phyloP scores from a whole-genome alignment of 2,797 vertebrate species.

The Acipenser oxyrinchus region DNA sequence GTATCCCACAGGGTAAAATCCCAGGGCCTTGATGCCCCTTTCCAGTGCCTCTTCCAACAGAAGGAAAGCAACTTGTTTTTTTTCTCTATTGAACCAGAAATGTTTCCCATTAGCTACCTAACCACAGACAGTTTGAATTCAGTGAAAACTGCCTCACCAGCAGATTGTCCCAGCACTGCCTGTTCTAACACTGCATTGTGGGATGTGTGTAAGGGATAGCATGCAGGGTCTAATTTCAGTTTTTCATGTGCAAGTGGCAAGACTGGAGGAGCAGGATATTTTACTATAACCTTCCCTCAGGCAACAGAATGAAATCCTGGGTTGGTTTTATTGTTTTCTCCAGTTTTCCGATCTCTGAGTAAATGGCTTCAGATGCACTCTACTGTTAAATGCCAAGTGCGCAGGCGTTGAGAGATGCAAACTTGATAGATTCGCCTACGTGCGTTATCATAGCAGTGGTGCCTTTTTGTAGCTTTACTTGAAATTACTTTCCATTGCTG shows the following conservation, averaged over 20 bases:
- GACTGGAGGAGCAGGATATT: not conserved
- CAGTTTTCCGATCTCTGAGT: too few species aligned
- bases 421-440: too few species aligned
- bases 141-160: slow-evolving; percentile 51
- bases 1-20: not conserved
- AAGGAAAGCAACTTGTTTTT: slow-evolving; percentile 23
- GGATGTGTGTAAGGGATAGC: not conserved
- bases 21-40: slow-evolving; percentile 13
- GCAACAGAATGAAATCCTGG: slow-evolving; percentile 17
- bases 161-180: slow-evolving; percentile 41
- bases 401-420: too few species aligned
- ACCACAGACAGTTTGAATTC: slow-evolving; percentile 54
- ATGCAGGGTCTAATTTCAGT: not conserved
- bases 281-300: not conserved
- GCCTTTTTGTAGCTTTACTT: too few species aligned
- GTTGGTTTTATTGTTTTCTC: slow-evolving; percentile 21
- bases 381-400: too few species aligned
- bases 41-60: slow-evolving; percentile 39
- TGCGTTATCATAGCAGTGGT: too few species aligned
- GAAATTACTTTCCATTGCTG: too few species aligned
- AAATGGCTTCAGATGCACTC: too few species aligned
- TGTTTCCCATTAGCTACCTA: slow-evolving; percentile 67
- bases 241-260: slow-evolving; percentile 5
- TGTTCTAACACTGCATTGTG: slow-evolving; percentile 20
- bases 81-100: slow-evolving; percentile 55